phyloP scores from a whole-genome alignment of 2,888 invertebrate genomes.

The Drosophila mercatorum region DNA sequence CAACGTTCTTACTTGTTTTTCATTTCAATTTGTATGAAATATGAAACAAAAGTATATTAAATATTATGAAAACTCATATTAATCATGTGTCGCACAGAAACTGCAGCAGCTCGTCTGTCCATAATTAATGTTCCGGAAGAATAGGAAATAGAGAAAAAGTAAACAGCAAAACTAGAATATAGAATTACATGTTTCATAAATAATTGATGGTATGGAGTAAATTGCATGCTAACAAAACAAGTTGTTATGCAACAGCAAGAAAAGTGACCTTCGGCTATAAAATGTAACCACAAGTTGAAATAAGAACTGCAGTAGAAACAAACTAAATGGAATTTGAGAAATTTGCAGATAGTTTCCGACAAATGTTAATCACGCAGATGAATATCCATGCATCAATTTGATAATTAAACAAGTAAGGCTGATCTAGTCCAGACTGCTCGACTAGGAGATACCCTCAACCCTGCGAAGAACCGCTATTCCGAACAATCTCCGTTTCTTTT shows the following conservation, averaged over 20 bases:
- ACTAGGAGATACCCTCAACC: no score
- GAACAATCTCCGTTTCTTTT: no score
- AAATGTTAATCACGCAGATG: constrained; percentile 8
- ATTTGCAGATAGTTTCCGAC: constrained; percentile 5
- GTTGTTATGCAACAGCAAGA: neutral
- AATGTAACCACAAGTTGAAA: neutral
- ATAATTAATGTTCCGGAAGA: constrained; percentile 39
- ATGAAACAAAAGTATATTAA: neutral
- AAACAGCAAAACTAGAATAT: constrained; percentile 12
- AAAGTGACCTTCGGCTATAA: constrained; percentile 21
- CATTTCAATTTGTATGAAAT: neutral
- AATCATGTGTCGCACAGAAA: neutral
- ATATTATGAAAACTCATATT: neutral
- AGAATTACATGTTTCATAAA: constrained; percentile 17
- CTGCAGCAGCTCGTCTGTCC: constrained; percentile 5
- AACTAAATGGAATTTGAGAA: constrained; percentile 23
- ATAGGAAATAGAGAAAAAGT: constrained; percentile 4
- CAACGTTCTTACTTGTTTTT: neutral
- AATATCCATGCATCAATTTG: constrained; percentile 42
- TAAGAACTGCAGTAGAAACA: neutral
- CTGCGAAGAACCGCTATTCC: no score
- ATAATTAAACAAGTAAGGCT: constrained; percentile 17
- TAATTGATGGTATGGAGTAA: neutral
- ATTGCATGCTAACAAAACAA: neutral
- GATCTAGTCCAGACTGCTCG: no score